A percentile compares a stretch with the other conserved stretches of the same genome.
These are phyloP conservation scores for Cheilosia vernalis DNA, from an alignment of 2,888 invertebrate genomes.

Conservation along the genomic window DNA sequence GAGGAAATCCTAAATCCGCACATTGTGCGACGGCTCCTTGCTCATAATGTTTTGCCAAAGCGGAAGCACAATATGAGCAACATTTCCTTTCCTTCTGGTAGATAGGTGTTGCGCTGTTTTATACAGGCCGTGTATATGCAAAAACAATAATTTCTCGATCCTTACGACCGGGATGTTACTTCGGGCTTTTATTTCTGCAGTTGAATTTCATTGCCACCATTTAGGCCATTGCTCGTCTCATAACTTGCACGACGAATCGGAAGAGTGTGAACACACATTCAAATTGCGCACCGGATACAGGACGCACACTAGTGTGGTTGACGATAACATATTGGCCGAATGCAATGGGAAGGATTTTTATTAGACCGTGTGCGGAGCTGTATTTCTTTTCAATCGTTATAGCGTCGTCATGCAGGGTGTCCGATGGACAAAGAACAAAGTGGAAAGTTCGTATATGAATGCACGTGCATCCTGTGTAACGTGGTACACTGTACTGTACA, in stretches of 20 bases:
- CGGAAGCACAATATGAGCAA: conserved; percentile 48
- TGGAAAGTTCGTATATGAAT: conserved; percentile 28
- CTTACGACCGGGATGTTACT: conserved; percentile 40
- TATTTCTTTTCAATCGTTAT: conserved; percentile 15
- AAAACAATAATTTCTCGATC: conserved; percentile 19
- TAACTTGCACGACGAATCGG: not conserved
- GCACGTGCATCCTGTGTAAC: conserved; percentile 56
- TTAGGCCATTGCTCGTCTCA: conserved; percentile 1
- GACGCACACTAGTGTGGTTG: too few relatives aligned
- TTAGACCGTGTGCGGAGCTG: not conserved
- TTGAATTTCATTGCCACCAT: conserved; percentile 31
- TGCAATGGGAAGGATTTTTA: not conserved
- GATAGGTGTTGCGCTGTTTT: conserved; percentile 3
- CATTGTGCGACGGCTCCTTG: conserved; percentile 26
- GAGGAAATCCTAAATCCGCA: conserved; percentile 51
- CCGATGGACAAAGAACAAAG: conserved; percentile 27
- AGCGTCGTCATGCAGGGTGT: conserved; percentile 2
- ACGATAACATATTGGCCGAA: not conserved
- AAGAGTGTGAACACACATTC: conserved; percentile 2
- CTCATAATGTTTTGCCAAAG: conserved; percentile 31
- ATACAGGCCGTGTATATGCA: not conserved
- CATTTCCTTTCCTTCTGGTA: conserved; percentile 33
- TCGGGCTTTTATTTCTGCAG: conserved; percentile 33
- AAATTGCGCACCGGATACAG: conserved; percentile 2
- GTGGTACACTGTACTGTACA: conserved; percentile 21